A percentile compares a stretch with the other conserved stretches of the same genome.
Evolutionary conservation across 2,113 vertebrate genomes (phyloP).

Genomic region (Sander lucioperca): DNA sequence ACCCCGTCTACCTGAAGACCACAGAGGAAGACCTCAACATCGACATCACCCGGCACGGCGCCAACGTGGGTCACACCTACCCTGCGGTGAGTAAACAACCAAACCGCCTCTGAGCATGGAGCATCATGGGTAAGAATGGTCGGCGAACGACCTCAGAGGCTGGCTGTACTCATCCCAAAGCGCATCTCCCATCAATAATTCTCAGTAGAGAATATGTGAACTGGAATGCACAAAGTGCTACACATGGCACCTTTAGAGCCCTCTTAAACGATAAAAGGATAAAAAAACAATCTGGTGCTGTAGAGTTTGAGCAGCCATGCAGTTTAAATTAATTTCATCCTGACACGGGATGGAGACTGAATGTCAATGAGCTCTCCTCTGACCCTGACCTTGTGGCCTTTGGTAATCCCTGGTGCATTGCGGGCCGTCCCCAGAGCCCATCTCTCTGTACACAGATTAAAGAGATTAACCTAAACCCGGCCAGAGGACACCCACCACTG

Average conservation of each 20-base stretch:
- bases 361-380: slow-evolving; percentile 33
- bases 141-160: background rate
- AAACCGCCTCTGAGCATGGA: background rate
- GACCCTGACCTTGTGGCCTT: slow-evolving; percentile 9
- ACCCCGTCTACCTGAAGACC: slow-evolving; percentile 98
- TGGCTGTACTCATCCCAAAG: background rate
- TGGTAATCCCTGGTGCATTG: slow-evolving; percentile 54
- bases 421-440: background rate
- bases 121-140: background rate
- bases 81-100: slow-evolving; percentile 90
- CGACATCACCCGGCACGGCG: slow-evolving; percentile 91
- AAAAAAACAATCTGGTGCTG: background rate
- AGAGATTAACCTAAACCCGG: slow-evolving; percentile 51
- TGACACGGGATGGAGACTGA: background rate
- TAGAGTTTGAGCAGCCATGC: background rate
- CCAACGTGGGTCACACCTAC: slow-evolving; percentile 95
- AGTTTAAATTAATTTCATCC: background rate
- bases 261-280: background rate
- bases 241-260: background rate
- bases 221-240: background rate
- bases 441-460: slow-evolving; percentile 61
- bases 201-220: background rate
- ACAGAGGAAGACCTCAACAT: slow-evolving; percentile 97
- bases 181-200: background rate
- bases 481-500: slow-evolving; percentile 21